These are phyloP conservation scores for Australoheros facetus DNA, from an alignment of 2,797 vertebrate genomes.

Conservation along the genomic window DNA sequence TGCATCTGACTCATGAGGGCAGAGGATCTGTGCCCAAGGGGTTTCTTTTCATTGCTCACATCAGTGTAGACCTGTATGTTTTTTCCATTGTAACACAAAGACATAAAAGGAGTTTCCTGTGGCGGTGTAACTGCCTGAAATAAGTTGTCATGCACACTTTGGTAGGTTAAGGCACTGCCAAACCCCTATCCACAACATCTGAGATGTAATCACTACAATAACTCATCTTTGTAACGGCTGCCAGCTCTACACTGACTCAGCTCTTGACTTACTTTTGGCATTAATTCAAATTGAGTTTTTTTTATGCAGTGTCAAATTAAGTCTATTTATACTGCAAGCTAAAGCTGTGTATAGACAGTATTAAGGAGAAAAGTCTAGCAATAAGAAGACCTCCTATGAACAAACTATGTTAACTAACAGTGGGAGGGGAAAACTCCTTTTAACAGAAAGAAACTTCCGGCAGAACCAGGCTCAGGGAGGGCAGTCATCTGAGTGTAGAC, in stretches of 20 bases:
- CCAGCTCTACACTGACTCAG: conserved; percentile 24
- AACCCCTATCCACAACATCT: neutral
- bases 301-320: neutral
- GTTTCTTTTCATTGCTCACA: neutral
- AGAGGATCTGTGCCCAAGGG: conserved; percentile 1
- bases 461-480: neutral
- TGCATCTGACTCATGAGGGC: conserved; percentile 46
- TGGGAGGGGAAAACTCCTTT: neutral
- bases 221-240: neutral
- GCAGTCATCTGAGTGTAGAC: neutral
- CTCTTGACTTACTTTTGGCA: no score
- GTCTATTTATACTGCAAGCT: neutral
- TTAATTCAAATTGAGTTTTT: neutral
- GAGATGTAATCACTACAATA: neutral
- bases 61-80: conserved; percentile 4
- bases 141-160: neutral
- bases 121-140: neutral
- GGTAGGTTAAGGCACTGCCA: neutral
- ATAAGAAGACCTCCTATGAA: neutral
- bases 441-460: neutral
- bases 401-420: neutral
- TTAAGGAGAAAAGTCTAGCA: neutral
- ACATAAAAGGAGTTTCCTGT: conserved; percentile 26
- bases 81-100: neutral
- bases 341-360: neutral